A percentile compares a stretch with the other conserved stretches of the same genome.
Conservation (phyloP, 2,888 invertebrate species). For the Coleophora flavipennella region DNA sequence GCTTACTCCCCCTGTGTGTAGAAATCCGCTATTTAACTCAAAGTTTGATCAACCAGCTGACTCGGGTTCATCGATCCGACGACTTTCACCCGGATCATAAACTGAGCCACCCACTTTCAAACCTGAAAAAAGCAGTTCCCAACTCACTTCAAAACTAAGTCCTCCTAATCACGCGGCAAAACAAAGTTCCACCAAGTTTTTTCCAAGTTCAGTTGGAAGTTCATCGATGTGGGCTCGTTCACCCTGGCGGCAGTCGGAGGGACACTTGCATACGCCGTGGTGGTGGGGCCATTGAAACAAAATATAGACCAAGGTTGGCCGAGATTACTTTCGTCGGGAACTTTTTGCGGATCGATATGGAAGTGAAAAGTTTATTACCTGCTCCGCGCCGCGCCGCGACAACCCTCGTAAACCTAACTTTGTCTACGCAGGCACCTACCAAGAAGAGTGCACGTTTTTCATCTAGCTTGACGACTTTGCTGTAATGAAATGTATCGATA, state of each 20-base stretch:
- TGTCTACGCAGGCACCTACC: conserved; percentile 17
- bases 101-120: conserved; percentile 71
- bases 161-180: conserved; percentile 71
- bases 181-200: conserved; percentile 64
- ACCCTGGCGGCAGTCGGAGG: conserved; percentile 45
- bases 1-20: conserved; percentile 48
- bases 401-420: conserved; percentile 43
- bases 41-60: conserved; percentile 65
- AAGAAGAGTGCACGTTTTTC: conserved; percentile 15
- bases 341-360: conserved; percentile 65
- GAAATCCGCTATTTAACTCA: conserved; percentile 64
- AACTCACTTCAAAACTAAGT: conserved; percentile 71
- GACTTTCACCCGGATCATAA: conserved; percentile 72
- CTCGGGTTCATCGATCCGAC: conserved; percentile 66
- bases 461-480: conserved; percentile 17
- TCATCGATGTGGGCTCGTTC: conserved; percentile 70
- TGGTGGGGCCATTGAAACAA: conserved; percentile 58
- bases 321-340: conserved; percentile 65
- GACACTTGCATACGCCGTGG: conserved; percentile 66
- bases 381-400: conserved; percentile 33
- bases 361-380: conserved; percentile 63
- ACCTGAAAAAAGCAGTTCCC: conserved; percentile 68
- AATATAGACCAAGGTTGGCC: conserved; percentile 69
- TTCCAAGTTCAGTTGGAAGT: conserved; percentile 67
- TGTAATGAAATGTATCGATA: background rate